These are phyloP conservation scores for Muscicapa comitata DNA, from an alignment of 2,797 vertebrate species.

Conservation along the genomic window DNA sequence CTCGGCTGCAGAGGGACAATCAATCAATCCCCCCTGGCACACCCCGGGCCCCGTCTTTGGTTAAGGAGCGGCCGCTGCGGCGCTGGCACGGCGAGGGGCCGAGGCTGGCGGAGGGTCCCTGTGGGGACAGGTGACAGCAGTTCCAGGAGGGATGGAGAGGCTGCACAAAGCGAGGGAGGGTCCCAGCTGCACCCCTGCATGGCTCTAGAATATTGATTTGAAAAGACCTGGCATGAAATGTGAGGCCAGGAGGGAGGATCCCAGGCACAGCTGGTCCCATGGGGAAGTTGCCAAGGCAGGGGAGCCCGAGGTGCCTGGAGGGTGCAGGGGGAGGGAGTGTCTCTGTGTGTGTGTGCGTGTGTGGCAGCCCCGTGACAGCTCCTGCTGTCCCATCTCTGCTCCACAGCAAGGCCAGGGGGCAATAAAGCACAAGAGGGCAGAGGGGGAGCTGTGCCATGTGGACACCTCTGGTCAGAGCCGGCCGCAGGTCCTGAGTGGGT, in stretches of 20 bases:
- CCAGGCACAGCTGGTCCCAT: not conserved
- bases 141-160: constrained; percentile 11
- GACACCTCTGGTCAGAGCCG: not conserved
- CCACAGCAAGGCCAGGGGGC: not conserved
- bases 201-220: constrained; percentile 11
- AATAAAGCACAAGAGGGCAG: not conserved
- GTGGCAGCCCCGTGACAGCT: not conserved
- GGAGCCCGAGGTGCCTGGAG: not conserved
- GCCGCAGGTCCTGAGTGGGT: constrained; percentile 17
- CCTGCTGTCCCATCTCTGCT: not conserved
- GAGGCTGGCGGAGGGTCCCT: not conserved
- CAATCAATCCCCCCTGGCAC: not conserved
- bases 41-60: constrained; percentile 47
- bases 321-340: not conserved
- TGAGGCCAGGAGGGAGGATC: not conserved
- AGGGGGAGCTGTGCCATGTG: not conserved
- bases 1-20: not conserved
- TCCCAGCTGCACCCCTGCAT: not conserved
- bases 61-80: constrained; percentile 20
- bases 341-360: not conserved
- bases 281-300: not conserved
- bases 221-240: constrained; percentile 18
- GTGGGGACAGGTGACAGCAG: not conserved
- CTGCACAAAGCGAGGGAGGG: not conserved
- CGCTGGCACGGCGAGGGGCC: not conserved